phyloP scores from a whole-genome alignment of 2,888 invertebrate genomes.

The Patella ulyssiponensis region DNA sequence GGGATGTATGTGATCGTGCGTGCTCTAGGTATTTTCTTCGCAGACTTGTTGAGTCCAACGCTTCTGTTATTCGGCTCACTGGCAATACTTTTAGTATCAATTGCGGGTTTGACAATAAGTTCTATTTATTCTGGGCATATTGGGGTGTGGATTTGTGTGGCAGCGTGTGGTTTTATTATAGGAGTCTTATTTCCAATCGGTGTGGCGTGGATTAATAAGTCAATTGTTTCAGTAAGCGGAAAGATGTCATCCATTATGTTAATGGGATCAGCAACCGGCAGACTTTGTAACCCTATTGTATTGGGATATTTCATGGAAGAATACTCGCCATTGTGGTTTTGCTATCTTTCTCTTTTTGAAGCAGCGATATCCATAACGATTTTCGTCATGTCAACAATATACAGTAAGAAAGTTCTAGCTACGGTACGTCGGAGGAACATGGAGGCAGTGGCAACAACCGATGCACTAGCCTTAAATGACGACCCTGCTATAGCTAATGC shows the following conservation, averaged over 20 bases:
- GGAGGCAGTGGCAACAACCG: not conserved
- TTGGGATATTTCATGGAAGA: conserved; percentile 7
- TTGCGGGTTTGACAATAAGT: not conserved
- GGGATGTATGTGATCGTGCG: not conserved
- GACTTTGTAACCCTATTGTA: not conserved
- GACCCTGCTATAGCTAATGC: no score
- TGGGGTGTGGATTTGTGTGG: not conserved
- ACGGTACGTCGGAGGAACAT: not conserved
- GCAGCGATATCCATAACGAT: not conserved
- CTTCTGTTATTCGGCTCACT: not conserved
- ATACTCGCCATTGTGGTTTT: not conserved
- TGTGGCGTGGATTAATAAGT: not conserved
- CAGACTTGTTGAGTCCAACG: not conserved
- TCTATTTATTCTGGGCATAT: not conserved
- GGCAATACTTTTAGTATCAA: not conserved
- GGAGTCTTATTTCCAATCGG: not conserved
- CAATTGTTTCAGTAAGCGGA: not conserved
- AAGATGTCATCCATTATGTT: not conserved
- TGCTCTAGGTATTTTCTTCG: not conserved
- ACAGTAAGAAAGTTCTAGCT: not conserved
- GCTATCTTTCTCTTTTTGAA: not conserved
- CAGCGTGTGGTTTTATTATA: not conserved
- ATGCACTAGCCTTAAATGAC: no score
- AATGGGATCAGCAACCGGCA: not conserved
- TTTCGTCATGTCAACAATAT: not conserved